Percentiles rank a stretch among this genome's conserved stretches.
Evolutionary conservation across 2,797 vertebrate genomes (phyloP).

Genomic region (Amniataba percoides): DNA sequence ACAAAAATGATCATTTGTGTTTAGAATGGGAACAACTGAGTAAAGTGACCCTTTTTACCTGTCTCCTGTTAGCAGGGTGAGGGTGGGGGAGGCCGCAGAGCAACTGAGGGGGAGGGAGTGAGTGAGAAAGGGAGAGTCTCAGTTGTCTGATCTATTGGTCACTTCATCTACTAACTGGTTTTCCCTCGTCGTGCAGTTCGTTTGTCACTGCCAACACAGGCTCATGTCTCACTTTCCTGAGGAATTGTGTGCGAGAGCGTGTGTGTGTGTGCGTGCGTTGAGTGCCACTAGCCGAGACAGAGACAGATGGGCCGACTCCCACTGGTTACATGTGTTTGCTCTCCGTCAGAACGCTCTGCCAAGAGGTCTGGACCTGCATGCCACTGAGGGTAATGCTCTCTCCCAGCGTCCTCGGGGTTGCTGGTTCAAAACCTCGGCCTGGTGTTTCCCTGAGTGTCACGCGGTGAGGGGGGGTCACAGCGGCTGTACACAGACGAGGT

Average conservation of each 20-base stretch:
- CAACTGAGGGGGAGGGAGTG: not conserved
- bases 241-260: conserved; percentile 39
- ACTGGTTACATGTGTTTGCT: conserved; percentile 74
- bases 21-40: not conserved
- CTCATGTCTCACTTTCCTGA: conserved; percentile 72
- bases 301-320: conserved; percentile 80
- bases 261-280: conserved; percentile 15
- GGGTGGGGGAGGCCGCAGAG: not conserved
- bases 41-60: conserved; percentile 13
- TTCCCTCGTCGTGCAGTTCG: conserved; percentile 52
- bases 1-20: not conserved
- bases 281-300: conserved; percentile 52
- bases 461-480: conserved; percentile 4
- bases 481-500: conserved; percentile 1
- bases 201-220: conserved; percentile 72
- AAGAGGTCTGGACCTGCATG: conserved; percentile 65
- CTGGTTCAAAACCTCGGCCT: conserved; percentile 62
- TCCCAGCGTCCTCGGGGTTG: conserved; percentile 42
- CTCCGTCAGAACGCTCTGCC: conserved; percentile 66
- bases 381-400: conserved; percentile 36
- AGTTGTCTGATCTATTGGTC: conserved; percentile 68
- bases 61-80: conserved; percentile 10
- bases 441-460: conserved; percentile 35
- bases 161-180: conserved; percentile 74
- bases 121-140: conserved; percentile 25